Percentiles rank a stretch among this genome's conserved stretches.
These are phyloP conservation scores for Cremastobaeus sp. DNA, from an alignment of 2,888 invertebrate genomes.

Conservation along the genomic window DNA sequence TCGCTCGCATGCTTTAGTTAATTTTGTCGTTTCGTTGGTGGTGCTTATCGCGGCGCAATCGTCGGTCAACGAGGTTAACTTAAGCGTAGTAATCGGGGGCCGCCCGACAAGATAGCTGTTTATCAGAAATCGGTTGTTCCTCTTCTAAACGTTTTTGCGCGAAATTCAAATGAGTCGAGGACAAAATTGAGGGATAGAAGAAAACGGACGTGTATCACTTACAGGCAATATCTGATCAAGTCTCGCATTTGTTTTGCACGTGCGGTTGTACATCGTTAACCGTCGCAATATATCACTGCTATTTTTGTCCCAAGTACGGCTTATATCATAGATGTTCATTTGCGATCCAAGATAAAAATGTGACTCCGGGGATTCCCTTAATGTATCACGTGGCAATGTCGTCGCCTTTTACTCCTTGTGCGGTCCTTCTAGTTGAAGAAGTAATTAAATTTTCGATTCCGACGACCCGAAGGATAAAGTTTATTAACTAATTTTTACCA, in stretches of 20 bases:
- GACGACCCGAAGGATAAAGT: too few relatives aligned
- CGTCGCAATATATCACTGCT: slow-evolving; percentile 53
- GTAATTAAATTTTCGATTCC: slow-evolving; percentile 26
- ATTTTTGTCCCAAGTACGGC: slow-evolving; percentile 31
- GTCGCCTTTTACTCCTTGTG: slow-evolving; percentile 45
- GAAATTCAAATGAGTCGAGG: slow-evolving; percentile 69
- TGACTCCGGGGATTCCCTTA: slow-evolving; percentile 39
- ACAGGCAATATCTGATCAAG: slow-evolving; percentile 68
- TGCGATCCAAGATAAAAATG: slow-evolving; percentile 33
- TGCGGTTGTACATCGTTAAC: slow-evolving; percentile 53
- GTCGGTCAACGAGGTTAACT: slow-evolving; percentile 67
- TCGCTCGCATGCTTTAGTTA: slow-evolving; percentile 51
- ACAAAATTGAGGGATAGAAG: slow-evolving; percentile 64
- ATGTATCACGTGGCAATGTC: slow-evolving; percentile 51
- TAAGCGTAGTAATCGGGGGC: slow-evolving; percentile 47
- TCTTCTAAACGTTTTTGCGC: slow-evolving; percentile 54
- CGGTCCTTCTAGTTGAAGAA: slow-evolving; percentile 18
- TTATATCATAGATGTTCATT: slow-evolving; percentile 56
- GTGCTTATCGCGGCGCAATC: slow-evolving; percentile 65
- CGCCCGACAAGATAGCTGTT: slow-evolving; percentile 66
- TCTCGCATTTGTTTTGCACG: slow-evolving; percentile 53
- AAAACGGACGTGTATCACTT: slow-evolving; percentile 67
- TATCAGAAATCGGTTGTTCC: slow-evolving; percentile 65
- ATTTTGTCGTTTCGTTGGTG: slow-evolving; percentile 49
- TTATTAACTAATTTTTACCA: too few relatives aligned